Base-by-base conservation (phyloP, 2,888 invertebrate species). In the Melanchra persicariae region DNA sequence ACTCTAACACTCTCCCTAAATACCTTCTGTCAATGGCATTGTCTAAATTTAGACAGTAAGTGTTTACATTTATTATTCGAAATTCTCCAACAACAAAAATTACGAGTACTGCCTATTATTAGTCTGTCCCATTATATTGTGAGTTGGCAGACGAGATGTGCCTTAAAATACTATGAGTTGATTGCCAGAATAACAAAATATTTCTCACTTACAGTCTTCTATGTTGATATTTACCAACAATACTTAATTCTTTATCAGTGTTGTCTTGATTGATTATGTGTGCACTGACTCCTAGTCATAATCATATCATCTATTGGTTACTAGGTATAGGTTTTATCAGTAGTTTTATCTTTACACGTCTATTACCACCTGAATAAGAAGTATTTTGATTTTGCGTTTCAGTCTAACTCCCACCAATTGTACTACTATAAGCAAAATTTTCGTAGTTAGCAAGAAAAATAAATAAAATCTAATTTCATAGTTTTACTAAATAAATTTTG, bases 101-200 rank as follows among this genome's bases (percentile, higher is more conserved):
- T 74, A 67, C 72, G n/a, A 74, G 64, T 77, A 74, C 69, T 45
- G 64, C 76, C 87, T 91, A 91, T 88, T 89, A 86, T 85, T 91
- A 90, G 86, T 66, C 49, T 73, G 79, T 81, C 84, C 81, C 85
- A 86, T 87, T 85, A 84, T 82, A 83, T 81, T 86, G 83, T 77
- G 87, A 87, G 83, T 92, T 92, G 92, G 92, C 92, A 83, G 76
- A 79, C 64, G 57, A 68, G 65, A 64, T 77, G 67, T 74, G 70
- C 59, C 77, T 81, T 70, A 77, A 75, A 82, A 87, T 85, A 82
- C 65, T 77, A 52, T 71, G 51, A 55, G 64, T 67, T 12, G 68
- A 68, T 78, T 51, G 71, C 80, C 70, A 70, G 76, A 78, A 79
- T 64, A 72, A 66, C 64, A 76, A 79, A 82, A 76, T 74, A 73